Base-by-base conservation (phyloP, 2,888 invertebrate species). In the Troides oblongomaculatus region DNA sequence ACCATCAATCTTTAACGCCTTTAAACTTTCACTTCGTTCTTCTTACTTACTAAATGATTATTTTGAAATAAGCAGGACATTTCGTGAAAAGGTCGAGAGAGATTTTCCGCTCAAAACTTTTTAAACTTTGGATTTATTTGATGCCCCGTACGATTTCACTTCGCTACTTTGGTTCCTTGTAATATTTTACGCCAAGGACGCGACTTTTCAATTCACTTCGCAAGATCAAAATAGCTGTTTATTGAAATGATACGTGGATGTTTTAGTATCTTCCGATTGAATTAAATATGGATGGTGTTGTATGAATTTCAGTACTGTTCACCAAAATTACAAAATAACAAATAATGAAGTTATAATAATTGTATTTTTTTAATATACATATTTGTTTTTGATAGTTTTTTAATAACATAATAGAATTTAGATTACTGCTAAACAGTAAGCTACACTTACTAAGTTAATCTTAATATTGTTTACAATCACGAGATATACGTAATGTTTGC, bases 71-170 rank as follows among this genome's bases (percentile, higher is more conserved):
- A 72, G 74, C 75, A 75, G 72, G 76, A 72, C 72, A 74, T 74
- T 74, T 70, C 56, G 30, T 64, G 67, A 66, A 71, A 74, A 72
- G 74, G 76, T 72, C 69, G 72, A 64, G 72, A 72, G 77, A 80
- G 78, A 82, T 81, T 79, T 78, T 76, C 77, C 76, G 72, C 75
- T 72, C 69, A 71, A 79, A 70, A 80, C 81, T 79, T 83, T 79
- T 76, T 73, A 79, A 81, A 83, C 78, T 83, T 77, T 75, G 79
- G 79, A 83, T 84, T 81, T 82, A 81, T 83, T 81, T 82, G 80
- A 81, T 79, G 78, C 76, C 76, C 72, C 72, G 74, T 77, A 76
- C 78, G 74, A 68, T 78, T 69, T 63, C 68, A 66, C 68, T 68
- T 61, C 66, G 39, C 43, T 62, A 69, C 66, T 70, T 68, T 70